phyloP scores from a whole-genome alignment of 2,888 invertebrate species.

The Clitarchus hookeri region DNA sequence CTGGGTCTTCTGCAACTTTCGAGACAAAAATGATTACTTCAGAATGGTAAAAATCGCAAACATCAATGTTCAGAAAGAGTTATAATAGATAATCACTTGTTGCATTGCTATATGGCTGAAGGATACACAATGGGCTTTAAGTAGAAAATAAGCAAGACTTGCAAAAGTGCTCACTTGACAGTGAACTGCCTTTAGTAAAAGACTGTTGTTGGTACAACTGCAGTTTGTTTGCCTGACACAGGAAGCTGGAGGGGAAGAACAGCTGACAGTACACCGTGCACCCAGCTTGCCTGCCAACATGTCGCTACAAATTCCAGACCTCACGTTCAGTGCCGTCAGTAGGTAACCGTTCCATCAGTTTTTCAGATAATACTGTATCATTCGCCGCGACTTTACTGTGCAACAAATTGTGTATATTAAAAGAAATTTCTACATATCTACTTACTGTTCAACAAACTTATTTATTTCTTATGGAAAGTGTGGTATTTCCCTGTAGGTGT shows the following conservation, averaged over 20 bases:
- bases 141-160: too few relatives aligned
- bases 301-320: slow-evolving; percentile 28
- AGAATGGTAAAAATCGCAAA: too few relatives aligned
- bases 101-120: too few relatives aligned
- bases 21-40: too few relatives aligned
- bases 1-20: too few relatives aligned
- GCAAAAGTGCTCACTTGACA: too few relatives aligned
- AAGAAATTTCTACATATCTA: slow-evolving; percentile 5
- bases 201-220: too few relatives aligned
- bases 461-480: not conserved
- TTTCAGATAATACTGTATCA: not conserved
- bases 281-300: slow-evolving; percentile 28
- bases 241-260: slow-evolving; percentile 40
- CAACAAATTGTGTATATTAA: not conserved
- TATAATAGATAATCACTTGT: too few relatives aligned
- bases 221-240: slow-evolving; percentile 24
- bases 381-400: not conserved
- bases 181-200: too few relatives aligned
- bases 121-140: too few relatives aligned
- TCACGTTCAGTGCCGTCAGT: not conserved
- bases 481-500: not conserved
- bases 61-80: too few relatives aligned
- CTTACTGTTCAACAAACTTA: not conserved
- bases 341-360: slow-evolving; percentile 26
- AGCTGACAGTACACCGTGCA: slow-evolving; percentile 38